Evolutionary conservation across 2,888 invertebrate species (phyloP), one percentile per base, ranked within the genome.

Genomic region (Drosophila cracens): DNA sequence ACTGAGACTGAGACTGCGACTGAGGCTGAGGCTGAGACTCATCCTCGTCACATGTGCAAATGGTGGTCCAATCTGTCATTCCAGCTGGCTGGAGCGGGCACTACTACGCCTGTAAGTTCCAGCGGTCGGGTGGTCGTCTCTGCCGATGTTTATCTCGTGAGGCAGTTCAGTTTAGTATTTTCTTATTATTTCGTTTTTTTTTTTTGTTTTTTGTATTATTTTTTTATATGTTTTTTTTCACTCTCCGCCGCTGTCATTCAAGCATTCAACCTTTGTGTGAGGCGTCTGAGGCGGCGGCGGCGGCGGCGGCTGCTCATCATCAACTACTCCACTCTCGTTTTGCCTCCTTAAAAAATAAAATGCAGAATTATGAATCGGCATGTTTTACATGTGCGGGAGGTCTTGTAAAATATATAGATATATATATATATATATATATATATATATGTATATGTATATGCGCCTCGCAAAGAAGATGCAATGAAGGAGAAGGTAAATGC

Each of bases 371-470:
- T 90, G 90, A 90, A 90, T 90, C 90, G 91, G 91, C 91, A 90
- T 89, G 89, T 90, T 90, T 90, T 89, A 90, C 90, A 90, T 90
- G 90, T 87, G 91, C 90, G 90, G 90, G 90, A 90, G 90, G 90
- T 90, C 90, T 89, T 82, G 85, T 81, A 84, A 87, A 67, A 63
- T 13, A 46, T 21, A 46, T 21, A 46, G 4, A n/a, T 40, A 21
- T 21, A 43, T 21, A 13, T 11, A 38, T 18, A 43, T 40, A 13
- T 11, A 38, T 18, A 43, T 40, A 49, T 43, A 25, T 18, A 46
- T 13, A 4, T 10, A 40, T 40, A 10, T 38, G 8, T 10, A 4
- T 3, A 3, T 18, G 8, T 38, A 18, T 18, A 18, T 40, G 40
- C 10, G n/a, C 1, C 10, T n/a, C 2, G 43, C n/a, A 6, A 21